A percentile compares a stretch with the other conserved stretches of the same genome.
Conservation (phyloP, 1,140 invertebrate species). For the Drosophila baimaii region DNA sequence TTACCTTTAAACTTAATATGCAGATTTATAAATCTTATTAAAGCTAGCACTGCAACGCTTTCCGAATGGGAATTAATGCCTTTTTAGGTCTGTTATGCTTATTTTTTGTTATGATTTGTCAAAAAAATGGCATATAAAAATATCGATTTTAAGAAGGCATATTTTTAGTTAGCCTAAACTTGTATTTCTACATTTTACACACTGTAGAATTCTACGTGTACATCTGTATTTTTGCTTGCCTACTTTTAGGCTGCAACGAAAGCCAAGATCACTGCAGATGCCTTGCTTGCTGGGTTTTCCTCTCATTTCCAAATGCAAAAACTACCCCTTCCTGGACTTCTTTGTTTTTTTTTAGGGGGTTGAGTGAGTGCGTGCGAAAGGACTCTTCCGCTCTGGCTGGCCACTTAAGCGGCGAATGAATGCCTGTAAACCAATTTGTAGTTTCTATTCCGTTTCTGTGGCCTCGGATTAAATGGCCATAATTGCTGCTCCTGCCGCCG, state of each 20-base stretch:
- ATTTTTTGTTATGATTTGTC: too few relatives aligned
- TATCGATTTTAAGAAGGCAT: too few relatives aligned
- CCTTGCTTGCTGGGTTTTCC: background rate
- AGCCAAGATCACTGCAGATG: background rate
- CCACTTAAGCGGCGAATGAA: conserved; percentile 60
- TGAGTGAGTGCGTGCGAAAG: conserved; percentile 11
- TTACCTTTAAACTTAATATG: too few relatives aligned
- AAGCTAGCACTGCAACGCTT: too few relatives aligned
- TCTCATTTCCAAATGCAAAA: background rate
- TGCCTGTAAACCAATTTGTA: conserved; percentile 72
- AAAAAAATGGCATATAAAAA: too few relatives aligned
- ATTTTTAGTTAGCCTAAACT: too few relatives aligned
- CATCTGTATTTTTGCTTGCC: background rate
- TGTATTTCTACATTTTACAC: background rate
- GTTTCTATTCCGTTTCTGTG: conserved; percentile 57
- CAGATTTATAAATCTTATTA: too few relatives aligned
- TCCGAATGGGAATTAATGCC: too few relatives aligned
- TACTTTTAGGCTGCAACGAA: conserved; percentile 22
- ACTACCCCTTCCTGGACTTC: background rate
- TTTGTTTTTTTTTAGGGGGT: background rate
- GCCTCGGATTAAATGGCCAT: conserved; percentile 73
- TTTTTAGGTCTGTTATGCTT: too few relatives aligned
- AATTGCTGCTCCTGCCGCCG: conserved; percentile 57
- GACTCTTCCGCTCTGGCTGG: conserved; percentile 35
- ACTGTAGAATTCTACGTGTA: background rate